phyloP scores from a whole-genome alignment of 2,888 invertebrate genomes.

The Notodonta dromedarius region DNA sequence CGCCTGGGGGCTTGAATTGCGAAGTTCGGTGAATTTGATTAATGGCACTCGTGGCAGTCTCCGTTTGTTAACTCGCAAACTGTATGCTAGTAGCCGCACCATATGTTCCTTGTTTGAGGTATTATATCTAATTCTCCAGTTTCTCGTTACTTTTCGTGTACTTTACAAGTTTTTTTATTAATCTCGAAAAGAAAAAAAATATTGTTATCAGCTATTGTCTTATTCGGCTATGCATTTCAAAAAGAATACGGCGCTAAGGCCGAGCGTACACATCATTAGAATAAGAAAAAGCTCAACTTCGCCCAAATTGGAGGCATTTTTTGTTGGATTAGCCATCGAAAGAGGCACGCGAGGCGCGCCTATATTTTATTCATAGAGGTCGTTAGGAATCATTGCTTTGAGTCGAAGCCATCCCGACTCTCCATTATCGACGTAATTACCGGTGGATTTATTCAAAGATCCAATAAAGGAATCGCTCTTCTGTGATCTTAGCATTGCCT shows the following conservation, averaged over 20 bases:
- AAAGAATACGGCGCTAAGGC: background rate
- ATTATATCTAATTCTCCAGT: too few relatives aligned
- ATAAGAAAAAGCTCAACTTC: background rate
- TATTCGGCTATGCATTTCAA: background rate
- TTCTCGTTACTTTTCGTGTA: too few relatives aligned
- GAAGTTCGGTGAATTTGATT: background rate
- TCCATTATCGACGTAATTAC: conserved; percentile 8
- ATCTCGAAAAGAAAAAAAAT: too few relatives aligned
- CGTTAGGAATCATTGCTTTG: conserved; percentile 3
- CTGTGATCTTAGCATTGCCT: background rate
- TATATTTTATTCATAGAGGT: conserved; percentile 7
- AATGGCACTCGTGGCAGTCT: background rate
- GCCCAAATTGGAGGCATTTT: conserved; percentile 7
- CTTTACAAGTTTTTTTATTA: background rate
- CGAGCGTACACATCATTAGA: conserved; percentile 4
- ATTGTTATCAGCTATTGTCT: too few relatives aligned
- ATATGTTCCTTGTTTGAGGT: too few relatives aligned
- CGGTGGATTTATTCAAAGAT: conserved; percentile 5
- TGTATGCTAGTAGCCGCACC: background rate
- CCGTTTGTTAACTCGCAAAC: background rate
- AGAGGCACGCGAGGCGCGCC: background rate
- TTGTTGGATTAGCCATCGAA: conserved; percentile 5
- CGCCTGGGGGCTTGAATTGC: background rate
- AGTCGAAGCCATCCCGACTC: background rate
- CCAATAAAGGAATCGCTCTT: conserved; percentile 2